phyloP scores from a whole-genome alignment of 2,888 invertebrate species.

The Tipula lateralis region DNA sequence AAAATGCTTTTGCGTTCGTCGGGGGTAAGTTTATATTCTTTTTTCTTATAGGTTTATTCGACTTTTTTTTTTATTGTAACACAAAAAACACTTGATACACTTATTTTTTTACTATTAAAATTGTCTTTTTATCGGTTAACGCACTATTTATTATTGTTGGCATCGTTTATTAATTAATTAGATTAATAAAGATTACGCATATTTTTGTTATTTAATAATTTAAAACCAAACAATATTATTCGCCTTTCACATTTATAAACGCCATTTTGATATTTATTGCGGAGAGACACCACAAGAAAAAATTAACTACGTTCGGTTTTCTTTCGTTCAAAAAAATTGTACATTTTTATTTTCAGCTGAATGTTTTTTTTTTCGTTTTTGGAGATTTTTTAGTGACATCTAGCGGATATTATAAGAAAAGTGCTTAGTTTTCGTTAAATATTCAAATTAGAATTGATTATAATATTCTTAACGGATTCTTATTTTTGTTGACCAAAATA shows the following conservation, averaged over 20 bases:
- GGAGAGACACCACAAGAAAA: conserved; percentile 36
- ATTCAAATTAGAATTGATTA: neutral
- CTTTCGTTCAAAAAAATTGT: neutral
- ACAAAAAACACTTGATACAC: conserved; percentile 14
- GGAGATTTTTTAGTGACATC: neutral
- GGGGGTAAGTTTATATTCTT: conserved; percentile 28
- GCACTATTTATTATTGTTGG: conserved; percentile 7
- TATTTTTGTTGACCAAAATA: too few species aligned
- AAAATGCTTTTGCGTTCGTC: conserved; percentile 28
- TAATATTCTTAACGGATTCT: too few species aligned
- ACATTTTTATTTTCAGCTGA: too few species aligned
- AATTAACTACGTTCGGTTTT: neutral
- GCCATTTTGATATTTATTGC: conserved; percentile 57
- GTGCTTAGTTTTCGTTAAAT: neutral
- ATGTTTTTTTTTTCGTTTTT: neutral
- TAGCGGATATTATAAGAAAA: neutral
- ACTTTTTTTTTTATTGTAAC: neutral
- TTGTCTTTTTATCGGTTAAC: neutral
- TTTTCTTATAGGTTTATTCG: conserved; percentile 25
- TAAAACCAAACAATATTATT: conserved; percentile 47
- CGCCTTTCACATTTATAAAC: conserved; percentile 61
- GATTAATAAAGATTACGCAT: neutral
- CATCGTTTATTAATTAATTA: neutral
- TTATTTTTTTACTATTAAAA: neutral
- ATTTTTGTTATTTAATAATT: conserved; percentile 28